Evolutionary conservation across 1,140 invertebrate genomes (phyloP).

Genomic region (Aleiodes sp.): DNA sequence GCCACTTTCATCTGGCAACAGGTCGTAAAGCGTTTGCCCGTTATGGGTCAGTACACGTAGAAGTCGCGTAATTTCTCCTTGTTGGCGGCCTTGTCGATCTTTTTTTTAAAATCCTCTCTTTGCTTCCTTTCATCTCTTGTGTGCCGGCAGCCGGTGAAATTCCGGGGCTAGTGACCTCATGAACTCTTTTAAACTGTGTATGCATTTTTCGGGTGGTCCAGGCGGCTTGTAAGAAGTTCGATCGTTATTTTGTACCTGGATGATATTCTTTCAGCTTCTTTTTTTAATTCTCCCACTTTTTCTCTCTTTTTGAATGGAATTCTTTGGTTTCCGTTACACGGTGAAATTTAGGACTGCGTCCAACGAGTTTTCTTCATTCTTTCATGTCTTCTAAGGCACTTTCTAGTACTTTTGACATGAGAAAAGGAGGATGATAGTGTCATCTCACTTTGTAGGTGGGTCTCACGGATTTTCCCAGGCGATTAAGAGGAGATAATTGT

Average conservation of each 20-base stretch:
- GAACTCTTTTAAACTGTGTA: conserved; percentile 44
- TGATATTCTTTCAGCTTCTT: not conserved
- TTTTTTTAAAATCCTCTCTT: too few species aligned
- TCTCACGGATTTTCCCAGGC: conserved; percentile 4
- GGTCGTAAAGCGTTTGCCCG: conserved; percentile 9
- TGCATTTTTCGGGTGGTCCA: not conserved
- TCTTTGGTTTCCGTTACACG: not conserved
- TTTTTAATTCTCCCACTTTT: not conserved
- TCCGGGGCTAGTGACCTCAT: conserved; percentile 41
- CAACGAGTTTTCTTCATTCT: not conserved
- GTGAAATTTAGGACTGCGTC: not conserved
- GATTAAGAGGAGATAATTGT: not conserved
- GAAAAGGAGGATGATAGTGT: not conserved
- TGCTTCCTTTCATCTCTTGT: conserved; percentile 11
- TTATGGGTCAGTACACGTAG: conserved; percentile 19
- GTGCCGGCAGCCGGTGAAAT: conserved; percentile 42
- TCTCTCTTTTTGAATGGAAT: not conserved
- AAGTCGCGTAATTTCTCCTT: conserved; percentile 36
- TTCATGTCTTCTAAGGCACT: conserved; percentile 11
- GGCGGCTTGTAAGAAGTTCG: not conserved
- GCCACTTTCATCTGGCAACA: conserved; percentile 11
- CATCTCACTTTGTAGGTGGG: not conserved
- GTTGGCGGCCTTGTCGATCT: conserved; percentile 36
- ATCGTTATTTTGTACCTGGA: not conserved
- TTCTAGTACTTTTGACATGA: not conserved